Evolutionary conservation across 2,888 invertebrate species (phyloP).

Genomic region (Flexamia atlantica): DNA sequence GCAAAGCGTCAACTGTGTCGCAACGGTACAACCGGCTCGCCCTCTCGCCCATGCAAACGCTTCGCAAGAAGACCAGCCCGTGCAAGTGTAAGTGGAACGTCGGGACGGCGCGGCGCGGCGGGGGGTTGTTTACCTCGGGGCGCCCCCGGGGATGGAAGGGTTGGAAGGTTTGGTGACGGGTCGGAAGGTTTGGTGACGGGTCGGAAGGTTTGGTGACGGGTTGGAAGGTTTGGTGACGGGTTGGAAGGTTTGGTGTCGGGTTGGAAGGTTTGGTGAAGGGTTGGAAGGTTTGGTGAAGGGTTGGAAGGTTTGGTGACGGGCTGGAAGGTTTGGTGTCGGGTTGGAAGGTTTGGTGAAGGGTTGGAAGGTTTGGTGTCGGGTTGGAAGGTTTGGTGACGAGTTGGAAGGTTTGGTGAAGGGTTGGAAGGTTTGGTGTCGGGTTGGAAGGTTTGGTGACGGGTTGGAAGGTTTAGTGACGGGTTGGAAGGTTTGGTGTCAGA

Average conservation of each 20-base stretch:
- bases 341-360: not conserved
- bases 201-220: not conserved
- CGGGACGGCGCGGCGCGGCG: not conserved
- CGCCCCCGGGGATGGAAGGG: not conserved
- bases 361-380: too few species aligned
- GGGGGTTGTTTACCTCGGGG: conserved; percentile 8
- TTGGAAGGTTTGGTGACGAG: not conserved
- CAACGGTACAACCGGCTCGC: conserved; percentile 58
- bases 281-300: not conserved
- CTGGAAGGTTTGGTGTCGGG: not conserved
- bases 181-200: not conserved
- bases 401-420: not conserved
- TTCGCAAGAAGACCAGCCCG: conserved; percentile 95
- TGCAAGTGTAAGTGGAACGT: conserved; percentile 88
- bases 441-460: not conserved
- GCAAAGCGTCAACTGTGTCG: conserved; percentile 46
- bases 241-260: not conserved
- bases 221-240: not conserved
- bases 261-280: not conserved
- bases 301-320: too few species aligned
- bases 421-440: too few species aligned
- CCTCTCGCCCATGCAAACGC: conserved; percentile 85
- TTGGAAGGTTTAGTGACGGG: not conserved
- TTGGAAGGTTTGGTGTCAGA: not conserved
- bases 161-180: not conserved